Base-by-base conservation (phyloP, 2,888 invertebrate genomes). In the Aromia moschata region DNA sequence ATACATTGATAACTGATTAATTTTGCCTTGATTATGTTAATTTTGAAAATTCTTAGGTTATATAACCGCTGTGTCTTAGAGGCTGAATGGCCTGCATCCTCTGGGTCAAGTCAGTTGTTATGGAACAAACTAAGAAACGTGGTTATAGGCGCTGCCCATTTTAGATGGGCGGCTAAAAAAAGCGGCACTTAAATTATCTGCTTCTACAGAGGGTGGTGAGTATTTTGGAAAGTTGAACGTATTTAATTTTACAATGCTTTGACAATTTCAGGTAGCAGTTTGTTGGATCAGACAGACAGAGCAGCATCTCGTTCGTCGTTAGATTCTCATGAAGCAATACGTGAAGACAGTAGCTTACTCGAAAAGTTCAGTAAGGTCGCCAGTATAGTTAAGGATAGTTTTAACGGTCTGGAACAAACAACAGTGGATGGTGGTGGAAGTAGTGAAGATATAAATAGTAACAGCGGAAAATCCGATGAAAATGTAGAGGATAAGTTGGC, bases 71-170 rank as follows among this genome's bases (percentile, higher is more conserved):
- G 89, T 71, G 97, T 99, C 36, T 84, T 98, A 55, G 97, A 98
- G 81, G 95, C 96, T 3, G 92, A 93, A 69, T 98, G 97, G 98
- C 96, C 96, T 0, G 80, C 80, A 2, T 75, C 80, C 61, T 77
- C 80, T 61, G 88, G 90, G 70, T 91, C 91, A 47, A 92, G 94
- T 68, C 91, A 93, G 74, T 80, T 96, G 12, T 84, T 95, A 72
- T 98, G 98, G 98, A 94, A 92, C 78, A 96, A 96, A 79, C 83
- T 98, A 14, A 89, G 96, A 60, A 93, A 96, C 77, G 95, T 96
- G 0, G 91, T 98, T 14, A 83, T 93, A 64, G 96, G 95, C 0
- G 93, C 95, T 0, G 94, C 95, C 2, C 85, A 94, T 73, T 96
- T 98, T 78, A 88, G 92, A 9, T 87, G 89, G 67, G 93, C 93